Evolutionary conservation across 1,140 invertebrate species (phyloP).

Genomic region (Aphelinus certus): DNA sequence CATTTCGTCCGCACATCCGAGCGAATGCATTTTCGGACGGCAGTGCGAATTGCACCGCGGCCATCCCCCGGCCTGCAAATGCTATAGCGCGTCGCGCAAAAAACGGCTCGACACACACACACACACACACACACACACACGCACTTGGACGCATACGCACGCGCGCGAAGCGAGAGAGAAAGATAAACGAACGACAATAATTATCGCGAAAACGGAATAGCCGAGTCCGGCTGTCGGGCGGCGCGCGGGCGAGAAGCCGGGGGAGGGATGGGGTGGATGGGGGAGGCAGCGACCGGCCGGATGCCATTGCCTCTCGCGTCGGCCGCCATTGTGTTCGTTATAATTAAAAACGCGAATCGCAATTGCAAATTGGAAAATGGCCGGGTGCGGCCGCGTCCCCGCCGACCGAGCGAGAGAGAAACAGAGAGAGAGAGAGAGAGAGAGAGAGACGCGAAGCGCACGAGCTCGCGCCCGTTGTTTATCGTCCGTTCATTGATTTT

Average conservation of each 20-base stretch:
- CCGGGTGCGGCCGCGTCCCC: not conserved
- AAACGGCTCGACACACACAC: not conserved
- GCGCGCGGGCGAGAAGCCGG: constrained; percentile 21
- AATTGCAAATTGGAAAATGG: constrained; percentile 68
- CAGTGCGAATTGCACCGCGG: not conserved
- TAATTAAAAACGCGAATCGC: constrained; percentile 68
- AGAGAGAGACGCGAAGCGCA: constrained; percentile 12
- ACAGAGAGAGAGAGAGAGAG: not conserved
- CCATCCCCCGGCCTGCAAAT: too few relatives aligned
- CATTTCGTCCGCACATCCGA: not conserved
- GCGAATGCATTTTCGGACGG: constrained; percentile 24
- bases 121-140: not conserved
- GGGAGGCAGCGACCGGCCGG: constrained; percentile 54
- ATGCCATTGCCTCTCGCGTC: constrained; percentile 62
- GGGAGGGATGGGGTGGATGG: constrained; percentile 38
- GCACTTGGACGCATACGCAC: not conserved
- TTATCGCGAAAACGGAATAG: constrained; percentile 66
- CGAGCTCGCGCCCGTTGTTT: constrained; percentile 60
- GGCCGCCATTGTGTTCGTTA: constrained; percentile 66
- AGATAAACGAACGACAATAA: constrained; percentile 64
- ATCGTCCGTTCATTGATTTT: constrained; percentile 68
- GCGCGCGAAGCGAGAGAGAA: constrained; percentile 19
- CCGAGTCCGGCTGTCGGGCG: constrained; percentile 50
- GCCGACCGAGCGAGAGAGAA: not conserved
- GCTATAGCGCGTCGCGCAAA: too few relatives aligned